phyloP scores from a whole-genome alignment of 1,140 invertebrate genomes.

The Spodoptera frugiperda region DNA sequence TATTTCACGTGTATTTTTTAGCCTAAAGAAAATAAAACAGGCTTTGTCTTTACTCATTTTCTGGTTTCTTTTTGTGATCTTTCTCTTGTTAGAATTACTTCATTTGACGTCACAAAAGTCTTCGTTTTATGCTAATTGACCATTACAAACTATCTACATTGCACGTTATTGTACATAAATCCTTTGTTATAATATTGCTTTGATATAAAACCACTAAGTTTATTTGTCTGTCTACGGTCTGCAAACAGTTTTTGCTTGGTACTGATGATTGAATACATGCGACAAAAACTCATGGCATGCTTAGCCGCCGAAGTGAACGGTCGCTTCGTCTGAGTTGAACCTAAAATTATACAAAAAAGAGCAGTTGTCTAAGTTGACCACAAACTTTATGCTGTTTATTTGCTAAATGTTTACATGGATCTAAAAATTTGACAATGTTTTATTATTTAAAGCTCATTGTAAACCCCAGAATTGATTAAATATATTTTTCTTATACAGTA shows the following conservation, averaged over 20 bases:
- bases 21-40: too few relatives aligned
- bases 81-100: too few relatives aligned
- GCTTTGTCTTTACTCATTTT: too few relatives aligned
- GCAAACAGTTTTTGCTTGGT: constrained; percentile 1
- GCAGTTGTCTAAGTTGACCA: background rate
- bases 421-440: background rate
- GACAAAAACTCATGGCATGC: constrained; percentile 17
- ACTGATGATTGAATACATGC: constrained; percentile 1
- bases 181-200: background rate
- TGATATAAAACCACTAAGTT: background rate
- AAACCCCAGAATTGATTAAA: background rate
- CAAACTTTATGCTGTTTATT: background rate
- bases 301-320: background rate
- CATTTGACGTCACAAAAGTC: background rate
- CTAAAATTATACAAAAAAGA: background rate
- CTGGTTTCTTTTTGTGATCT: too few relatives aligned
- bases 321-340: constrained; percentile 1
- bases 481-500: background rate
- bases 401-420: background rate
- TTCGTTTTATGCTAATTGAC: background rate
- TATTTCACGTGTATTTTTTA: too few relatives aligned
- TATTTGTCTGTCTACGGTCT: constrained; percentile 15
- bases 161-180: background rate
- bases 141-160: background rate
- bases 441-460: background rate